Percentiles rank a stretch among this genome's conserved stretches.
These are phyloP conservation scores for Perognathus longimembris DNA, from an alignment of 2,113 vertebrate species.

Conservation along the genomic window DNA sequence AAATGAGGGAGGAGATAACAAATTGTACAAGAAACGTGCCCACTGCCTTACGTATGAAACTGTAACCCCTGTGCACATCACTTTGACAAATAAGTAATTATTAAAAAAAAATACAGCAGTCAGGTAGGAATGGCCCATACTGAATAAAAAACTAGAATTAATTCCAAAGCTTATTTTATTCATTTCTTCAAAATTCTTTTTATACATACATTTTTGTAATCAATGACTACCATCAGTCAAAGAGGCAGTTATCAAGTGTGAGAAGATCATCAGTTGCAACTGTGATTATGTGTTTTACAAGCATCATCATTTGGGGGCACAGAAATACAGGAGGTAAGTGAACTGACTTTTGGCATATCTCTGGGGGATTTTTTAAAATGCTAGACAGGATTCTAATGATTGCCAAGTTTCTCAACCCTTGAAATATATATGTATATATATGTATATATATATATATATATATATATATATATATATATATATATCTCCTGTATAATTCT, in stretches of 20 bases:
- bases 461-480: neutral
- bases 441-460: neutral
- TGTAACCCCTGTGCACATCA: no score
- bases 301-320: neutral
- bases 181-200: no score
- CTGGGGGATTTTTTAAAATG: conserved; percentile 32
- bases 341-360: conserved; percentile 7
- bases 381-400: neutral
- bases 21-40: no score
- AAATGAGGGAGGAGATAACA: no score
- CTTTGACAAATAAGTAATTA: no score
- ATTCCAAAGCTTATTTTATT: no score
- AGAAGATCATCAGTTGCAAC: neutral
- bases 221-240: neutral
- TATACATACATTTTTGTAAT: neutral
- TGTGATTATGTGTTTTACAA: conserved; percentile 27
- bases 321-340: neutral
- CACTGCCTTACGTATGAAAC: no score
- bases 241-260: neutral
- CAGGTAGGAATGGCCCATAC: neutral
- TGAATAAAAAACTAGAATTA: neutral
- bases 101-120: neutral
- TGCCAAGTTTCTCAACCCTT: neutral
- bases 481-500: neutral
- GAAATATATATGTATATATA: neutral